Conservation (phyloP, 2,888 invertebrate genomes). For the Drosophila bunnanda region DNA sequence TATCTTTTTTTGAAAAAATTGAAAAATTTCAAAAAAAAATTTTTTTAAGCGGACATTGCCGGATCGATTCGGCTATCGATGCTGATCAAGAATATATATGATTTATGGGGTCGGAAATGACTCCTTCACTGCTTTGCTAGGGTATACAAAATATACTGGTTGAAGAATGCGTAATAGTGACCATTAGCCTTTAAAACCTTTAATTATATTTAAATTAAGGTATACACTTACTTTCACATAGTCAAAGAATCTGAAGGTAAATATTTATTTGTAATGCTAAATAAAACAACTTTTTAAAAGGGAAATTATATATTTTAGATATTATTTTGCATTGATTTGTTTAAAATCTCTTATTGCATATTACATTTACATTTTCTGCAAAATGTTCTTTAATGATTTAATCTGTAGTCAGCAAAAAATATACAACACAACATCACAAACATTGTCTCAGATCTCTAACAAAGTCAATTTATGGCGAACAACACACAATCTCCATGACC, state of each 20-base stretch:
- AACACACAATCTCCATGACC: slow-evolving; percentile 11
- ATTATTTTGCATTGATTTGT: background rate
- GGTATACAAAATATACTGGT: too few species aligned
- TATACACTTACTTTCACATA: background rate
- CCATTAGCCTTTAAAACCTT: accelerated
- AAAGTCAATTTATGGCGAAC: slow-evolving; percentile 9
- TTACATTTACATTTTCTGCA: background rate
- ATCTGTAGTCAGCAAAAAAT: too few species aligned
- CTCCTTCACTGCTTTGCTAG: too few species aligned
- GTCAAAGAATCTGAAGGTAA: background rate
- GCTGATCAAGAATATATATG: too few species aligned
- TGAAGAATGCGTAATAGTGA: accelerated
- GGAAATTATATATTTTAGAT: background rate
- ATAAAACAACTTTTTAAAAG: background rate
- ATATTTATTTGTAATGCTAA: background rate
- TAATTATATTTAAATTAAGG: background rate
- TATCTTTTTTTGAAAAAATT: too few species aligned
- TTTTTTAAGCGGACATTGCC: too few species aligned
- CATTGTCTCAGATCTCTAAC: background rate
- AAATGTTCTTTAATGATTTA: too few species aligned
- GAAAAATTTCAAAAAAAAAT: too few species aligned
- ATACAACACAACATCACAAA: background rate
- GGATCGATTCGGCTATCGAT: too few species aligned
- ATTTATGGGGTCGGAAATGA: too few species aligned
- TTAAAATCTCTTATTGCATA: too few species aligned